phyloP scores from a whole-genome alignment of 2,113 vertebrate species.

The Colius striatus region DNA sequence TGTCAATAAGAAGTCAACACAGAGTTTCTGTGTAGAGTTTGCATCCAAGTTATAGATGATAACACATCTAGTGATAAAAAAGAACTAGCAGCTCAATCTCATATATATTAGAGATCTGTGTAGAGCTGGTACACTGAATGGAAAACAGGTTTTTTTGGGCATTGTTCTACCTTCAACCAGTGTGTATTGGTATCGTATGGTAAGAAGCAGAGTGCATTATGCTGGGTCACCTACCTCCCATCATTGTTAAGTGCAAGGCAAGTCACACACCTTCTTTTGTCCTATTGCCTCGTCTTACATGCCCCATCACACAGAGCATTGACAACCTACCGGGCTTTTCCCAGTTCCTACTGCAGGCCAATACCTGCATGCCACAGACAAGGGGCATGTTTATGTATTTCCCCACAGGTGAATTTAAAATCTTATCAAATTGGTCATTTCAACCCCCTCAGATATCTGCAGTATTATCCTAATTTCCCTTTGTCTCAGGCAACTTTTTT shows the following conservation, averaged over 20 bases:
- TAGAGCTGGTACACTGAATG: not conserved
- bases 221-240: not conserved
- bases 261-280: not conserved
- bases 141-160: not conserved
- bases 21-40: not conserved
- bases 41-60: not conserved
- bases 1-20: not conserved
- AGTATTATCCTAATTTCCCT: not conserved
- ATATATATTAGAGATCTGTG: not conserved
- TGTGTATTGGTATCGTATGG: not conserved
- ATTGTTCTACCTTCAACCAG: not conserved
- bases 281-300: not conserved
- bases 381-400: not conserved
- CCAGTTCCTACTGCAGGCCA: not conserved
- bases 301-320: not conserved
- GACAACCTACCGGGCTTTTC: not conserved
- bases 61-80: not conserved
- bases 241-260: not conserved
- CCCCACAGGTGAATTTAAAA: not conserved
- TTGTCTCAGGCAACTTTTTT: no score
- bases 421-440: not conserved
- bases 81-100: not conserved
- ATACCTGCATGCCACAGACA: not conserved
- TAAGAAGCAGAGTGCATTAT: not conserved
- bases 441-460: not conserved